Evolutionary conservation across 2,888 invertebrate species (phyloP), one percentile per base, ranked within the genome.

Genomic region (Aquatica leii): DNA sequence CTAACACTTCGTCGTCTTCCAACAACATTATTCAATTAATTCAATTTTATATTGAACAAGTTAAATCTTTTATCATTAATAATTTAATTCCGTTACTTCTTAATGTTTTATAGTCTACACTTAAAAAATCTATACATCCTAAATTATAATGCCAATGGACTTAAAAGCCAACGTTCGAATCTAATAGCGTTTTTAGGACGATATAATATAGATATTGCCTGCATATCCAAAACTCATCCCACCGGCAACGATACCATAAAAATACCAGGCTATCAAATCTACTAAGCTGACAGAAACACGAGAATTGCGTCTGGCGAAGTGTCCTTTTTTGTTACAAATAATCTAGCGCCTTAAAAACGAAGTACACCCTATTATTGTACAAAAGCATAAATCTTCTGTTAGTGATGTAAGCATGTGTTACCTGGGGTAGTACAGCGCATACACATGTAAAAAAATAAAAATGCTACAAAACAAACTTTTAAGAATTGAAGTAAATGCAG

Each of bases 181-280:
- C 50, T 58, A 5, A 57, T 49, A 50, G 31, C 58, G 3, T 58
- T 58, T 31, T 37, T 58, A 40, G 50, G 50, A 15, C 37, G 58
- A 58, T 24, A 50, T 31, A 35, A 48, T 17, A 40, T 58, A 34
- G 58, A 58, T 15, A 58, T 58, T 21, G 40, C 58, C 1, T 41
- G 58, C 41, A 41, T 58, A 1, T 18, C 59, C 21, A 52, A 59
- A 59, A 59, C 46, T 14, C 59, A 58, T n/a, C 41, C 50, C 18
- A 17, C 50, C n/a, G 17, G 21, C 4, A 15, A 8, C 1, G 41
- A 58, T 1, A 40, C 1, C 4, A 50, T 58, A 24, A 58, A 50
- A 21, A 58, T 58, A n/a, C 31, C 50, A 1, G 58, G 50, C 14
- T 58, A 58, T 24, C 50, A 20, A 8, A 18, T 50, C 1, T 40